phyloP scores from a whole-genome alignment of 2,797 vertebrate genomes.

The Onychomys torridus region DNA sequence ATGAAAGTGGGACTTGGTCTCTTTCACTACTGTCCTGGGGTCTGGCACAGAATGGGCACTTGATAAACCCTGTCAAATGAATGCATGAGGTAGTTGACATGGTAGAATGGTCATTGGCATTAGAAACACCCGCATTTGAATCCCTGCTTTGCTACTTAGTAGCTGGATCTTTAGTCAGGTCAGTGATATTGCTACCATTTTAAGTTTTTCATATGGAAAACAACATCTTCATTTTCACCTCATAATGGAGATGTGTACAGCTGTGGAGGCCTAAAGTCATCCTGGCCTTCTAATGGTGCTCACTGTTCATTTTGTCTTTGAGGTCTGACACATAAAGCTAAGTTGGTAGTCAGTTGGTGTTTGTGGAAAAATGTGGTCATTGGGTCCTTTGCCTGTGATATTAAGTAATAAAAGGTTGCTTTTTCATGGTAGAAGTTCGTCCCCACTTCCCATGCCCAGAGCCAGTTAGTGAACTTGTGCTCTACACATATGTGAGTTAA shows the following conservation, averaged over 20 bases:
- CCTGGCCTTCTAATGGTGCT: background rate
- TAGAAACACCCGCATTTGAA: background rate
- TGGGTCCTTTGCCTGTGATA: background rate
- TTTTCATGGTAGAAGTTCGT: background rate
- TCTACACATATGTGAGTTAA: background rate
- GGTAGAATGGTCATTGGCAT: background rate
- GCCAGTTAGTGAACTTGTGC: background rate
- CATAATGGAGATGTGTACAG: background rate
- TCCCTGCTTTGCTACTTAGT: slow-evolving; percentile 1
- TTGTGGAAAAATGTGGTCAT: background rate
- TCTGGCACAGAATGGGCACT: background rate
- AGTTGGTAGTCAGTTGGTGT: background rate
- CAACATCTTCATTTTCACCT: background rate
- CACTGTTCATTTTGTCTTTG: background rate
- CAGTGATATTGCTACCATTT: background rate
- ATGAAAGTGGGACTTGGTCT: background rate
- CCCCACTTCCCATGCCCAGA: background rate
- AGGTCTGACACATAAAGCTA: background rate
- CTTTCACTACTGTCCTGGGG: background rate
- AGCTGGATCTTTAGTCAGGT: background rate
- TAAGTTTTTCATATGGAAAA: slow-evolving; percentile 13
- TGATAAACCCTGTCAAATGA: slow-evolving; percentile 9
- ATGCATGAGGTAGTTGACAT: background rate
- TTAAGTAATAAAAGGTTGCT: background rate
- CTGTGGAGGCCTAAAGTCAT: background rate